Conservation (phyloP, 2,797 vertebrate genomes). For the Esox masquinongy region DNA sequence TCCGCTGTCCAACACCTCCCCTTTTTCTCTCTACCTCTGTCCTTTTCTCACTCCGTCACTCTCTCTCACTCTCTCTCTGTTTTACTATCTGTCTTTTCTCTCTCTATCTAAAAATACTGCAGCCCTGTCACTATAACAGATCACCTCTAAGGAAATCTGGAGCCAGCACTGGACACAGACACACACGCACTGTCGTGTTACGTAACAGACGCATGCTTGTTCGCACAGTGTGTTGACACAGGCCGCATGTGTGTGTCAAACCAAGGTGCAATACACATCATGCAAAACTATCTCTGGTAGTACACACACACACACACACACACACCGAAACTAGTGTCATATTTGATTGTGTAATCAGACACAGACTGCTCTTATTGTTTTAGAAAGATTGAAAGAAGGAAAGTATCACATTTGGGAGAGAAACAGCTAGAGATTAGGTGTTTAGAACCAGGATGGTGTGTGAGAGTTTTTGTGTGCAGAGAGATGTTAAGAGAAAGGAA, state of each 20-base stretch:
- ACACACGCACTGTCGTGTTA: conserved; percentile 14
- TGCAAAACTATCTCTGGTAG: conserved; percentile 31
- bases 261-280: conserved; percentile 56
- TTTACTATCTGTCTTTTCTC: conserved; percentile 69
- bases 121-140: conserved; percentile 72
- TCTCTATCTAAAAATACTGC: conserved; percentile 72
- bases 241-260: conserved; percentile 40
- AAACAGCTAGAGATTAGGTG: too few species aligned
- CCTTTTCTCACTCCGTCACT: neutral
- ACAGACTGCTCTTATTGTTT: conserved; percentile 2
- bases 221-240: conserved; percentile 39
- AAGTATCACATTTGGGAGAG: too few species aligned
- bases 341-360: neutral
- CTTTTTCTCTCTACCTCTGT: conserved; percentile 1
- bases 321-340: neutral
- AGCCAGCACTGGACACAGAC: conserved; percentile 60
- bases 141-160: conserved; percentile 64
- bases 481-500: neutral
- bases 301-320: conserved; percentile 29
- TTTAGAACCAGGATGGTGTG: neutral
- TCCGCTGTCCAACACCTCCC: conserved; percentile 13
- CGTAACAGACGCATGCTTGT: conserved; percentile 45
- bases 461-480: neutral
- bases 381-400: too few species aligned
- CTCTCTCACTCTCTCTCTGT: conserved; percentile 42